These are phyloP conservation scores for Chamaea fasciata DNA, from an alignment of 2,113 vertebrate species.

Conservation along the genomic window DNA sequence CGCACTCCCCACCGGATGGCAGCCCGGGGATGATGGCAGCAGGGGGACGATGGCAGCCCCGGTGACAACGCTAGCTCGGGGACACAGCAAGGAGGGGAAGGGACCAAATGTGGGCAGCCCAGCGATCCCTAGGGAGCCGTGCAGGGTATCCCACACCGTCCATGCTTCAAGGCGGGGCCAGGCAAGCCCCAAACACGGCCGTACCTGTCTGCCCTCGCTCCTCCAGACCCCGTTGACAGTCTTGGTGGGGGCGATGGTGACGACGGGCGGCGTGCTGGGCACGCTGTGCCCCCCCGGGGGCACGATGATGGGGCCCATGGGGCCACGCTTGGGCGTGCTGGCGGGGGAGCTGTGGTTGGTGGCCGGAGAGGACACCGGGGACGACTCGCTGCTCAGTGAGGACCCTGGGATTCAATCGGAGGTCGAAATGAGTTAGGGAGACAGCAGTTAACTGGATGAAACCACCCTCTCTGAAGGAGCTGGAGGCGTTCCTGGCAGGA, in stretches of 20 bases:
- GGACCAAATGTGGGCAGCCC: background rate
- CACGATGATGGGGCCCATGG: conserved; percentile 92
- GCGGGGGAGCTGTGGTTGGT: conserved; percentile 98
- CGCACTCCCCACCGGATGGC: background rate
- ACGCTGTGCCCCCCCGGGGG: conserved; percentile 89
- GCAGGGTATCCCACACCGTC: fast-evolving
- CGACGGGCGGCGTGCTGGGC: conserved; percentile 95
- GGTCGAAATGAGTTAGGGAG: background rate
- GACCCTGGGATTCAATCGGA: conserved; percentile 73
- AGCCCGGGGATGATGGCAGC: background rate
- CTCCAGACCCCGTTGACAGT: conserved; percentile 97
- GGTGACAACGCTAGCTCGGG: background rate
- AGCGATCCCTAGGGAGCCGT: fast-evolving
- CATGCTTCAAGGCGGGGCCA: fast-evolving
- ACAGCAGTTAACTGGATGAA: background rate
- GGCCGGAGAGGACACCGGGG: conserved; percentile 93
- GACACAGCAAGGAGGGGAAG: background rate
- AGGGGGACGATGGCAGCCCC: background rate
- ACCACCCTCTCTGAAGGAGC: fast-evolving
- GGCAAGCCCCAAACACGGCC: fast-evolving
- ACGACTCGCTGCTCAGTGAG: conserved; percentile 97
- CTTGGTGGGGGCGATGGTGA: conserved; percentile 98
- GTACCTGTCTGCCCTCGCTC: conserved; percentile 91
- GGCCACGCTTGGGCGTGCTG: conserved; percentile 93
- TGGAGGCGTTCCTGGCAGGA: background rate